phyloP scores from a whole-genome alignment of 2,888 invertebrate species.

The Catotricha subobsoleta region DNA sequence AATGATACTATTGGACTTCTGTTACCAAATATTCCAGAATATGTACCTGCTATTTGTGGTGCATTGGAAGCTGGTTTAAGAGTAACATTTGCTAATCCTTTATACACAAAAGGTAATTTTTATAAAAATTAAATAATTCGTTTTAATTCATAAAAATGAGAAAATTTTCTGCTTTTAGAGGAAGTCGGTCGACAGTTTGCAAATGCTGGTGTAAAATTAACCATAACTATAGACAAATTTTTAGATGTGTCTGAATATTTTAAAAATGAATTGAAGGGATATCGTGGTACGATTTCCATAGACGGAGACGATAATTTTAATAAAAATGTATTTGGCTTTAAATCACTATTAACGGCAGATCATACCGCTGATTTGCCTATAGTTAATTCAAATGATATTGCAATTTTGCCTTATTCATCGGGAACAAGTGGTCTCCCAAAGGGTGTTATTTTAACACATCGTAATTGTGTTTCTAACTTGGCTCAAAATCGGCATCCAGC shows the following conservation, averaged over 20 bases:
- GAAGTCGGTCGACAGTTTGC: slow-evolving; percentile 44
- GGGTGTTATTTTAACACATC: neutral
- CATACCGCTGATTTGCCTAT: slow-evolving; percentile 30
- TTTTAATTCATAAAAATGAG: no score
- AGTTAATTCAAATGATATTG: slow-evolving; percentile 33
- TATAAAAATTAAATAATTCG: slow-evolving; percentile 11
- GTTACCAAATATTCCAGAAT: slow-evolving; percentile 53
- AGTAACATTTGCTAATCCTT: slow-evolving; percentile 50
- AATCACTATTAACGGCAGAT: slow-evolving; percentile 30
- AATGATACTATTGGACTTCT: slow-evolving; percentile 48
- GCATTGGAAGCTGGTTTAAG: slow-evolving; percentile 45
- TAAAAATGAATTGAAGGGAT: slow-evolving; percentile 34
- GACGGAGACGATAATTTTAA: slow-evolving; percentile 37
- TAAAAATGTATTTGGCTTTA: slow-evolving; percentile 15
- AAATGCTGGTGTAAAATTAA: slow-evolving; percentile 42
- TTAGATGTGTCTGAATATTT: slow-evolving; percentile 40
- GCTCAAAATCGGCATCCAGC: slow-evolving; percentile 20
- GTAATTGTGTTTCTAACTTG: slow-evolving; percentile 30
- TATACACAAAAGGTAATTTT: slow-evolving; percentile 42
- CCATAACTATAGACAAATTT: slow-evolving; percentile 43
- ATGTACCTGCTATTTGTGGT: slow-evolving; percentile 44
- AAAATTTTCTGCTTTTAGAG: no score
- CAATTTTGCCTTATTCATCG: slow-evolving; percentile 39
- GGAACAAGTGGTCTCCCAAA: slow-evolving; percentile 2
- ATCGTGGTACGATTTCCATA: slow-evolving; percentile 43